Conservation (phyloP, 2,888 invertebrate genomes). For the Apocheima hispidaria region DNA sequence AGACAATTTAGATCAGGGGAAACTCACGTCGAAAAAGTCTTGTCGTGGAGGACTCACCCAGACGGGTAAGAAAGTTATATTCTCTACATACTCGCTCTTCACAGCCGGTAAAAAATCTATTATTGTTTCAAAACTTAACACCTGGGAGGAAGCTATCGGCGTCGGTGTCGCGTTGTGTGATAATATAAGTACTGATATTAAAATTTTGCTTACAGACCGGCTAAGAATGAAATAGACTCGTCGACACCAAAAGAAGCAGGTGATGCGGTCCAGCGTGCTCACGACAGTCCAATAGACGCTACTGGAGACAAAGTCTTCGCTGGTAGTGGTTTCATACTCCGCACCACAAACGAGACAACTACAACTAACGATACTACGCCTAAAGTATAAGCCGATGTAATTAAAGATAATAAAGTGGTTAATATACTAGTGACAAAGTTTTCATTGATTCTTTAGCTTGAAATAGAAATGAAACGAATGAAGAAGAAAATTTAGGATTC, state of each 20-base stretch:
- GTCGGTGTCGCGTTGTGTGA: background rate
- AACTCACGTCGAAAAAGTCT: conserved; percentile 65
- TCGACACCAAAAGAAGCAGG: conserved; percentile 27
- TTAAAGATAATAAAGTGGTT: conserved; percentile 23
- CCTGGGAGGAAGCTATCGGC: background rate
- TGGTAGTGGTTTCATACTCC: conserved; percentile 64
- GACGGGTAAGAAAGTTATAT: conserved; percentile 65
- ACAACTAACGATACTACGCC: conserved; percentile 19
- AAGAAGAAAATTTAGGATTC: background rate
- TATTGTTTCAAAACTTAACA: background rate
- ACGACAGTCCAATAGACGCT: conserved; percentile 45
- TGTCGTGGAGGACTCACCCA: conserved; percentile 73
- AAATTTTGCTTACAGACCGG: conserved; percentile 23
- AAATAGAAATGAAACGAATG: background rate
- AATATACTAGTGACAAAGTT: background rate
- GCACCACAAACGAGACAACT: conserved; percentile 51
- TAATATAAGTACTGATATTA: background rate
- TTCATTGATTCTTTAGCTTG: background rate
- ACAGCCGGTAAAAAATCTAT: background rate
- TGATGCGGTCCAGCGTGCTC: conserved; percentile 47
- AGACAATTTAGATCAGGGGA: conserved; percentile 74
- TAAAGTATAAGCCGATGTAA: conserved; percentile 26
- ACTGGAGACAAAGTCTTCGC: conserved; percentile 63
- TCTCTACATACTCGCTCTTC: background rate
- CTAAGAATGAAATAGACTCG: conserved; percentile 28